Base-by-base conservation (phyloP, 2,113 vertebrate species). In the Alosa alosa region DNA sequence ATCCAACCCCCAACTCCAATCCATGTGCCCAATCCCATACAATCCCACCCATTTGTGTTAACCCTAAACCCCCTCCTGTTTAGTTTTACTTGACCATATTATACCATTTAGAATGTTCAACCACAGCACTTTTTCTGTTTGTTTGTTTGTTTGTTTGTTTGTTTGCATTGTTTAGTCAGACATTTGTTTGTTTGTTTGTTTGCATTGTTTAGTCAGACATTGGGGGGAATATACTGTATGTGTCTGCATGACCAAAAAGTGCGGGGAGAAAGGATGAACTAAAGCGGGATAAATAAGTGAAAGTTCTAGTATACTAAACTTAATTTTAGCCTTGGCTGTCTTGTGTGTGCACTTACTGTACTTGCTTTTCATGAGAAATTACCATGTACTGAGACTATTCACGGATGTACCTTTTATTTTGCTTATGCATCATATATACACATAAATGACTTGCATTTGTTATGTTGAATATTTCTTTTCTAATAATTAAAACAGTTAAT, bases 281-380 rank as follows among this genome's bases (percentile, higher is more conserved):
- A 78, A 39, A 78, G 72, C 72, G 39, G 72, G 91, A 90, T 52
- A 91, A 87, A 41, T 44, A 86, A 90, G 87, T 88, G 60, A 90
- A 86, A 92, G 90, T 89, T 91, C 88, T 91, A 90, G 83, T 87
- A 52, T 17, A 86, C 68, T 81, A 47, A 81, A 39, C 84, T 83
- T 88, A 87, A 90, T 87, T 84, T 92, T 88, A 90, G 89, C 88
- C 86, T 89, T 84, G 90, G 94, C 96, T 96, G 93, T 39, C 72
- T 95, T 96, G 96, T 94, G 95, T 95, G 97, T 98, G 96, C 97
- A 96, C 94, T 97, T 97, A 97, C 96, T 97, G 96, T 99, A 94
- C 96, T 96, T 94, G 94, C 95, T 94, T 78, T 31, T 95, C 94
- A 87, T 94, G 96, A 94, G 93, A 92, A 94, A 94, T 92, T 94